Conservation (phyloP, 2,888 invertebrate species). For the Drosophila crucigera region DNA sequence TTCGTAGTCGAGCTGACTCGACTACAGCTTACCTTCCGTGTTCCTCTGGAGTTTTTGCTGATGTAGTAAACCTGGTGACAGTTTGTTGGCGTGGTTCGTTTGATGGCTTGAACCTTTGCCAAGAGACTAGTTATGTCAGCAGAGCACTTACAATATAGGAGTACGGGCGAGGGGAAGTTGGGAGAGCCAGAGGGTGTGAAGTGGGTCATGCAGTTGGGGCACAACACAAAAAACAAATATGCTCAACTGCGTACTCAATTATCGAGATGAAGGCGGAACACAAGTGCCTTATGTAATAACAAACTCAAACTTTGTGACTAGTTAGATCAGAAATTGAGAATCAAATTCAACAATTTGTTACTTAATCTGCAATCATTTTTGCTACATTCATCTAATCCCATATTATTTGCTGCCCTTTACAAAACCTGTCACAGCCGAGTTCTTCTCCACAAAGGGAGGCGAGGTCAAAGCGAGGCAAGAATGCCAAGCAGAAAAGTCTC, state of each 20-base stretch:
- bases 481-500: conserved; percentile 66
- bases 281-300: not conserved
- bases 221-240: conserved; percentile 23
- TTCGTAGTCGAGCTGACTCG: not conserved
- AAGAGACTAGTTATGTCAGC: conserved; percentile 64
- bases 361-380: conserved; percentile 40
- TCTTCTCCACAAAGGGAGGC: conserved; percentile 25
- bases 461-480: conserved; percentile 44
- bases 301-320: not conserved
- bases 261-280: conserved; percentile 20
- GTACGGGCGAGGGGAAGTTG: not conserved
- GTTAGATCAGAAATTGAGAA: not conserved
- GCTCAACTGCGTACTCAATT: conserved; percentile 49
- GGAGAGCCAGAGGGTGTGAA: not conserved
- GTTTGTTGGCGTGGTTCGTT: conserved; percentile 39
- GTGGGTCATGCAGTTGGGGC: conserved; percentile 19
- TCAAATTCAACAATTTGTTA: conserved; percentile 47
- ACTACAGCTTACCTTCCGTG: not conserved
- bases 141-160: conserved; percentile 44
- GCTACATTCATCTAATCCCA: conserved; percentile 19
- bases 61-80: conserved; percentile 27
- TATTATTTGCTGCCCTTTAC: conserved; percentile 47
- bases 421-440: conserved; percentile 56
- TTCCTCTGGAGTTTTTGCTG: not conserved
- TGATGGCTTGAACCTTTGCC: conserved; percentile 64